Evolutionary conservation across 2,797 vertebrate genomes (phyloP).

Genomic region (Rallus crepitans): DNA sequence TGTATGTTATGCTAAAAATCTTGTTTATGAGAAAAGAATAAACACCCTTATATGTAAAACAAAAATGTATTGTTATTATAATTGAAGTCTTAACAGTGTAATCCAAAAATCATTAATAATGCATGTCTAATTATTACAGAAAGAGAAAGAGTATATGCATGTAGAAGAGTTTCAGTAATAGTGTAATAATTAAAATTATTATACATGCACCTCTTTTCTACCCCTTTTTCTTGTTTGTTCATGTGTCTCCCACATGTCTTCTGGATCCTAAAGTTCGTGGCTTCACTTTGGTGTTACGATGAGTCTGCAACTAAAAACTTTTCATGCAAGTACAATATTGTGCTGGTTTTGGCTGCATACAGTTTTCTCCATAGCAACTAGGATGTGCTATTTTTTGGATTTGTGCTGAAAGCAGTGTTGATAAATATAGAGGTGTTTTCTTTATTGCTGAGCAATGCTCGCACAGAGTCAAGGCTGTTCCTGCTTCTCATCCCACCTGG

Average conservation of each 20-base stretch:
- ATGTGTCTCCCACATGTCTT: not conserved
- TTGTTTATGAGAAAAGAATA: not conserved
- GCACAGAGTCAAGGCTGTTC: too few species aligned
- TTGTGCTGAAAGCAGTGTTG: too few species aligned
- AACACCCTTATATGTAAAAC: not conserved
- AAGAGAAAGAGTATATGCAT: not conserved
- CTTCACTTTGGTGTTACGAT: not conserved
- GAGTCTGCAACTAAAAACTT: not conserved
- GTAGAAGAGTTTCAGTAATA: not conserved
- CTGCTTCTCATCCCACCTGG: too few species aligned
- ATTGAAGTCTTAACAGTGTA: not conserved
- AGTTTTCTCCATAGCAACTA: too few species aligned
- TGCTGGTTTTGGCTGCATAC: too few species aligned
- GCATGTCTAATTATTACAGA: not conserved
- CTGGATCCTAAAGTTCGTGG: not conserved
- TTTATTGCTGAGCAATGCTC: too few species aligned
- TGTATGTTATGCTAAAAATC: not conserved
- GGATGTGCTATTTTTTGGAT: too few species aligned
- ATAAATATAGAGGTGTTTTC: too few species aligned
- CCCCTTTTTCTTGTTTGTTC: not conserved
- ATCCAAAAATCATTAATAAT: not conserved
- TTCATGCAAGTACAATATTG: not conserved
- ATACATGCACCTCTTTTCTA: not conserved
- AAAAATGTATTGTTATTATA: not conserved
- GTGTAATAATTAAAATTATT: not conserved